These are phyloP conservation scores for Casuarius casuarius DNA, from an alignment of 2,113 vertebrate species.

Conservation along the genomic window DNA sequence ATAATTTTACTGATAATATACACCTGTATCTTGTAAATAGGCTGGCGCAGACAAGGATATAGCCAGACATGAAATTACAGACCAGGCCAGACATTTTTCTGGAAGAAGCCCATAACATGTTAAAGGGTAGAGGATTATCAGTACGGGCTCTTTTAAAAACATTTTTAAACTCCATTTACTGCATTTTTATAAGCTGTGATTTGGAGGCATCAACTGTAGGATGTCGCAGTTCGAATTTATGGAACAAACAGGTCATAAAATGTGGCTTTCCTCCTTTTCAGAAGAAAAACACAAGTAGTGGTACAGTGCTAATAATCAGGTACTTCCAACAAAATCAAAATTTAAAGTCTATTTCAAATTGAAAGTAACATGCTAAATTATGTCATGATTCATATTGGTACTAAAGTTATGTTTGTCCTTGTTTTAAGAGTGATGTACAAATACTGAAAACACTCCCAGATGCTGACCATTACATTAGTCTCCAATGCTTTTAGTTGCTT, in stretches of 20 bases:
- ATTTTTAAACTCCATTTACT: neutral
- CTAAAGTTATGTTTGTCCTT: neutral
- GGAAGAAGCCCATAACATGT: neutral
- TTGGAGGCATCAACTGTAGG: neutral
- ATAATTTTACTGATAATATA: neutral
- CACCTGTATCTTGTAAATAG: neutral
- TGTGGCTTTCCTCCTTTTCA: neutral
- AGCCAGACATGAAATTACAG: neutral
- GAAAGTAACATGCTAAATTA: neutral
- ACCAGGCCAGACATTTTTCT: neutral
- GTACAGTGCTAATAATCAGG: neutral
- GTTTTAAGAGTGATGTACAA: neutral
- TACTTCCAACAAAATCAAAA: neutral
- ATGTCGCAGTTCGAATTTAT: neutral
- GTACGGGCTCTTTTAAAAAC: neutral
- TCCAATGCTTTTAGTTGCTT: neutral
- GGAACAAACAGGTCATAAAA: neutral
- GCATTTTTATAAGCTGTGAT: neutral
- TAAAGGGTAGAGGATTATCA: neutral
- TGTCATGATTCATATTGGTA: neutral
- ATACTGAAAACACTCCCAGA: neutral
- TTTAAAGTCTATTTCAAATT: neutral
- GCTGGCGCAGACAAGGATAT: neutral
- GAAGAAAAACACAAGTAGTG: neutral
- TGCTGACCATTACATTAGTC: fast-evolving